phyloP scores from a whole-genome alignment of 35 echinoderm and acorn worm species.

The Eucidaris tribuloides region DNA sequence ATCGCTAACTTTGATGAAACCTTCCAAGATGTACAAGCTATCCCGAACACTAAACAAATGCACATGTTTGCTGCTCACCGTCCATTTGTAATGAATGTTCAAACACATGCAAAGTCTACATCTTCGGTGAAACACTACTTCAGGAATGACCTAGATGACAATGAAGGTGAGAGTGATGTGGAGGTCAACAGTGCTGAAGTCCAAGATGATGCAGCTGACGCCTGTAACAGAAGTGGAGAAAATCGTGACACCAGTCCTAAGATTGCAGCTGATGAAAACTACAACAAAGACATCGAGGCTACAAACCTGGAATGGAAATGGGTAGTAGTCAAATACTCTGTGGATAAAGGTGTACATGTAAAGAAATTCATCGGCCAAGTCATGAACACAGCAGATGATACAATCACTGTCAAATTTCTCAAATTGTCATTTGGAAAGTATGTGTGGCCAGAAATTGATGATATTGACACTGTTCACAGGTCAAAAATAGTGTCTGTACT shows the following conservation, averaged over 20 bases:
- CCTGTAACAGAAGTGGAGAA: background rate
- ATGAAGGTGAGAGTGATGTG: background rate
- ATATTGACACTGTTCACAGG: background rate
- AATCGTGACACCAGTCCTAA: background rate
- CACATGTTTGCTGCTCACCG: background rate
- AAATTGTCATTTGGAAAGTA: conserved; percentile 7
- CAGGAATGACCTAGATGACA: background rate
- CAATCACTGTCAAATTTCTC: conserved; percentile 8
- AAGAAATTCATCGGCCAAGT: conserved; percentile 9
- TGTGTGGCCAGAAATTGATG: background rate
- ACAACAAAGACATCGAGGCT: background rate
- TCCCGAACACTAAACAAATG: conserved; percentile 32
- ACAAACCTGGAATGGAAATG: background rate
- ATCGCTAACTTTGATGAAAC: background rate
- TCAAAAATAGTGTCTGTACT: background rate
- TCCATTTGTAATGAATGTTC: background rate
- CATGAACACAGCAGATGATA: background rate
- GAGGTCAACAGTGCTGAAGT: background rate
- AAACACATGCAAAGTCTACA: background rate
- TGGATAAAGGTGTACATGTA: background rate
- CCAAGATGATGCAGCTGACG: background rate
- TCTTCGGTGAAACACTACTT: background rate
- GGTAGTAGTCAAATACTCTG: conserved; percentile 4
- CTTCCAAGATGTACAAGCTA: background rate
- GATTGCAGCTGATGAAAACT: background rate